Percentiles rank a stretch among this genome's conserved stretches.
These are phyloP conservation scores for Spatula versicolor DNA, from an alignment of 2,797 vertebrate genomes.

Conservation along the genomic window DNA sequence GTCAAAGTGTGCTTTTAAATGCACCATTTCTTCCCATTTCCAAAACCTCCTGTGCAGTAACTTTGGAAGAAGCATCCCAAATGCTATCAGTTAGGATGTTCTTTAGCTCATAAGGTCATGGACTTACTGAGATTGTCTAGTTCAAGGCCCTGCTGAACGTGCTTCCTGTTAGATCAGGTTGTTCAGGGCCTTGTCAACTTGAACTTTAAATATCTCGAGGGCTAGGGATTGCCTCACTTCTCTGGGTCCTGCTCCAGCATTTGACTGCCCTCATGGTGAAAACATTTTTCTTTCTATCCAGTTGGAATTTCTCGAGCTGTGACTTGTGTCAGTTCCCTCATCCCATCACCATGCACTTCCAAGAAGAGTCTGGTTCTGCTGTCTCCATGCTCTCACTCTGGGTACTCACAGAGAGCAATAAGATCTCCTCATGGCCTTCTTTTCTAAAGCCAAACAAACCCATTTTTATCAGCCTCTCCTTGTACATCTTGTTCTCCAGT, in stretches of 20 bases:
- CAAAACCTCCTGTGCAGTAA: neutral
- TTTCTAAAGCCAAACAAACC: neutral
- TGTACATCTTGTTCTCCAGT: neutral
- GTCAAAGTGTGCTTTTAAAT: neutral
- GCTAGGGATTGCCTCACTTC: neutral
- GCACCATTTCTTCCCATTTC: neutral
- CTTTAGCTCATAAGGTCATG: neutral
- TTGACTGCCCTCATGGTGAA: neutral
- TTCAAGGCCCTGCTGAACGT: neutral
- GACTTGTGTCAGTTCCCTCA: neutral
- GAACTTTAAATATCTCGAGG: neutral
- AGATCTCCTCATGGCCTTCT: neutral
- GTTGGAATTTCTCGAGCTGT: neutral
- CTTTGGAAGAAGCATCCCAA: neutral
- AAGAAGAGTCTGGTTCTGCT: neutral
- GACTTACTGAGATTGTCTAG: neutral
- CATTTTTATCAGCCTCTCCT: slow-evolving; percentile 33
- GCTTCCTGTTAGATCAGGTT: neutral
- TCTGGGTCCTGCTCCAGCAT: neutral
- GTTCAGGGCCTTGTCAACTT: neutral
- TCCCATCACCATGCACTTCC: neutral
- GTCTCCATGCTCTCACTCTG: neutral
- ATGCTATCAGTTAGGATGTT: neutral
- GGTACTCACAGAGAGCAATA: neutral
- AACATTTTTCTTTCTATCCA: neutral